Conservation (phyloP, 2,113 vertebrate species). For the Acrocephalus kingi region DNA sequence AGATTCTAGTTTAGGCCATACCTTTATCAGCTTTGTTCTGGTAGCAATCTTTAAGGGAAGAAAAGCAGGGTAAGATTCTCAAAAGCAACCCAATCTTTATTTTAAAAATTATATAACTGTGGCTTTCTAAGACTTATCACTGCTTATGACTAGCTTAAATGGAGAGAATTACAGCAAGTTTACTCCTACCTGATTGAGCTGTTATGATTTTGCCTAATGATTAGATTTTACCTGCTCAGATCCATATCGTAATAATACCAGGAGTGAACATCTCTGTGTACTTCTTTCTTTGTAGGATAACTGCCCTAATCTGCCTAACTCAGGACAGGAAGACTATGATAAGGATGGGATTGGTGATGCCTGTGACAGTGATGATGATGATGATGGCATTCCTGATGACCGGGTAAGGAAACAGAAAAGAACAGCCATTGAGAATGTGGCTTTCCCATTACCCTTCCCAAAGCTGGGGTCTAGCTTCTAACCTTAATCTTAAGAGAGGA, state of each 20-base stretch:
- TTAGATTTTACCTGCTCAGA: background rate
- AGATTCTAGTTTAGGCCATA: background rate
- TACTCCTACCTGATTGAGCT: background rate
- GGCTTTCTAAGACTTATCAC: background rate
- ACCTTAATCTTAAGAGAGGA: background rate
- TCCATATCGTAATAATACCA: background rate
- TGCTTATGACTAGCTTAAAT: background rate
- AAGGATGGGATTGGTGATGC: constrained; percentile 95
- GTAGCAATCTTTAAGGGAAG: background rate
- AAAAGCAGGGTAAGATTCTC: background rate
- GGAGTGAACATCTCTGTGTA: background rate
- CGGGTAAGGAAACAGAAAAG: constrained; percentile 78
- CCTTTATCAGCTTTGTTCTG: background rate
- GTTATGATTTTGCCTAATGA: background rate
- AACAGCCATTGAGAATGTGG: background rate
- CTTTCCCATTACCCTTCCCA: background rate
- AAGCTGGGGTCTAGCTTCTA: background rate
- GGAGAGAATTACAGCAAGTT: background rate
- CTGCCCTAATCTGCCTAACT: constrained; percentile 95
- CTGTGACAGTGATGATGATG: constrained; percentile 94
- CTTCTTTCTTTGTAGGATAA: constrained; percentile 84
- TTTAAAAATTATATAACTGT: background rate
- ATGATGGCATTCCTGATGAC: constrained; percentile 93
- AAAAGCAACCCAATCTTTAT: background rate
- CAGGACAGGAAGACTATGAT: constrained; percentile 98